Evolutionary conservation across 1,140 invertebrate genomes (phyloP).

Genomic region (Muscidifurax raptorellus): DNA sequence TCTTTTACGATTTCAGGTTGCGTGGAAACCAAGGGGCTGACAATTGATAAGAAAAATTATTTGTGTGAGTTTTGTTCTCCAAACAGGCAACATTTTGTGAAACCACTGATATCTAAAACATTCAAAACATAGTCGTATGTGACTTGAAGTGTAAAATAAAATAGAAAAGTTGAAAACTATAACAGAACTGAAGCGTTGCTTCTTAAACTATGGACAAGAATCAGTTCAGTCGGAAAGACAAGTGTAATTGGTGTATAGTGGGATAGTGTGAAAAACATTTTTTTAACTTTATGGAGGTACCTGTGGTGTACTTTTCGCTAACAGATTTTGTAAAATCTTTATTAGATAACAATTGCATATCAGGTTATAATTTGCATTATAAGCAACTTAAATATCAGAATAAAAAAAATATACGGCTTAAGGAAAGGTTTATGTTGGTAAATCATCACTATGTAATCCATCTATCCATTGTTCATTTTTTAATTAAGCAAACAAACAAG

Average conservation of each 20-base stretch:
- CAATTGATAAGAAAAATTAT: constrained; percentile 71
- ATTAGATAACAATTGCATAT: constrained; percentile 12
- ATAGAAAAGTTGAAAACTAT: constrained; percentile 3
- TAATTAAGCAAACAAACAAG: constrained; percentile 38
- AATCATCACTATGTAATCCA: neutral
- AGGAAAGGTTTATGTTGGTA: constrained; percentile 15
- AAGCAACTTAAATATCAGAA: neutral
- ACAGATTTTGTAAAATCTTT: constrained; percentile 11
- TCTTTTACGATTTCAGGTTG: constrained; percentile 64
- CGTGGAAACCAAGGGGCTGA: constrained; percentile 71
- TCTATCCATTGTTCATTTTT: constrained; percentile 30
- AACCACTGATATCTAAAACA: constrained; percentile 67
- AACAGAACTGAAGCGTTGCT: neutral
- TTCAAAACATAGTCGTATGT: constrained; percentile 59
- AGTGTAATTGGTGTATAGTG: neutral
- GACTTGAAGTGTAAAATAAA: constrained; percentile 10
- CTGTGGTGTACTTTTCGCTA: neutral
- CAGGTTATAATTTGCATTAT: constrained; percentile 31
- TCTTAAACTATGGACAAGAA: neutral
- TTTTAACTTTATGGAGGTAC: constrained; percentile 2
- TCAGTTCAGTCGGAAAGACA: neutral
- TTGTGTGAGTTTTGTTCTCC: constrained; percentile 71
- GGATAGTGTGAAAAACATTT: constrained; percentile 7
- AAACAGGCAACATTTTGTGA: constrained; percentile 63
- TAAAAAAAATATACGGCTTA: constrained; percentile 8